A percentile compares a stretch with the other conserved stretches of the same genome.
Conservation (phyloP, 92 coral and sea anemone genomes). For the Heliopora coerulea region DNA sequence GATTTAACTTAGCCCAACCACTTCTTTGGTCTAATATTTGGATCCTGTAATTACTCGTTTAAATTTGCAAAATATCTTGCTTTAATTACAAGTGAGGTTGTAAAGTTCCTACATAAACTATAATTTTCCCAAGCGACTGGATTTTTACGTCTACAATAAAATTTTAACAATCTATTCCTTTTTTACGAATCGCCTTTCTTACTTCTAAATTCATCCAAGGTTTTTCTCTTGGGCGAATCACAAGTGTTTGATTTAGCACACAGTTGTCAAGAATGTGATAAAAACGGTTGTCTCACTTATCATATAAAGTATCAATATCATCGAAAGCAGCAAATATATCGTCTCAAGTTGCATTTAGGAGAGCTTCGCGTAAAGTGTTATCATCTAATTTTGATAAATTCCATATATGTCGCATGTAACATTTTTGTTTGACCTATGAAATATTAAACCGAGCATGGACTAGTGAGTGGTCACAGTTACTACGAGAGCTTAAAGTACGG, state of each 20-base stretch:
- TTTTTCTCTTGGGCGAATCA: conserved; percentile 27
- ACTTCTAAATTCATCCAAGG: conserved; percentile 57
- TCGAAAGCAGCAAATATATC: background rate
- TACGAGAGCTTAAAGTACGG: conserved; percentile 52
- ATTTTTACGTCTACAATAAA: conserved; percentile 40
- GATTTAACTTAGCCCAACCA: conserved; percentile 55
- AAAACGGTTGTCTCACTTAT: background rate
- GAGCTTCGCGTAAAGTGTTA: background rate
- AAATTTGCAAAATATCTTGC: conserved; percentile 36
- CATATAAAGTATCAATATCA: background rate
- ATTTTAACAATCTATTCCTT: conserved; percentile 46
- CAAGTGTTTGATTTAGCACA: background rate
- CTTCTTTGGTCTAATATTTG: conserved; percentile 44
- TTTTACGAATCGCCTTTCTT: conserved; percentile 50
- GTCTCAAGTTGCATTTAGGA: background rate
- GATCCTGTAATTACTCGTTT: conserved; percentile 44
- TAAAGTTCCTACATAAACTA: conserved; percentile 46
- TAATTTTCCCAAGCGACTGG: conserved; percentile 53
- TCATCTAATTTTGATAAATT: background rate
- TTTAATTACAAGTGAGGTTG: conserved; percentile 45
- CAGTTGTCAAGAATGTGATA: background rate
- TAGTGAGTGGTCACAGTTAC: conserved; percentile 49
- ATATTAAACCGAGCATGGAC: background rate
- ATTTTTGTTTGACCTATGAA: background rate
- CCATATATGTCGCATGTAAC: background rate